These are phyloP conservation scores for Cataglyphis livida DNA, from an alignment of 2,888 invertebrate genomes.

Conservation along the genomic window DNA sequence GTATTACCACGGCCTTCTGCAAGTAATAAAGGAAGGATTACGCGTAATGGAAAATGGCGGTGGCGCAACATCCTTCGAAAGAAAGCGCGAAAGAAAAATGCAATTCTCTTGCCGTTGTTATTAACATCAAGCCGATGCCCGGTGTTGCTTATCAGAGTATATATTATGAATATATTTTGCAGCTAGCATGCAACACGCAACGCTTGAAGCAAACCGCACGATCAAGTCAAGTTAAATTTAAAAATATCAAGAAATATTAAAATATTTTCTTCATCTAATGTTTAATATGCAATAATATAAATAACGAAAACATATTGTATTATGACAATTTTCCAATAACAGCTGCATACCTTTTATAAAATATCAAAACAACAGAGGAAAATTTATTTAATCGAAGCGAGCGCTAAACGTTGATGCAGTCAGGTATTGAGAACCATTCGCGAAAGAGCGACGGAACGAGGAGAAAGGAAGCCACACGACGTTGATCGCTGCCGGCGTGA, in stretches of 20 bases:
- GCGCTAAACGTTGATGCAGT: constrained; percentile 31
- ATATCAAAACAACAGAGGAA: constrained; percentile 20
- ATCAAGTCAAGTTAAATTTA: neutral
- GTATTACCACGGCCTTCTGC: constrained; percentile 37
- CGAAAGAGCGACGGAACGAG: constrained; percentile 39
- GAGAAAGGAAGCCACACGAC: constrained; percentile 43
- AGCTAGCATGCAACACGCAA: neutral
- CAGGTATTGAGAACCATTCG: constrained; percentile 33
- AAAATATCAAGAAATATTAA: neutral
- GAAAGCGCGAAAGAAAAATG: constrained; percentile 38
- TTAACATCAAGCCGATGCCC: constrained; percentile 27
- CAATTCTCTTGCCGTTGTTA: constrained; percentile 41
- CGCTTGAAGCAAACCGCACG: neutral
- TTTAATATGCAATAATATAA: neutral
- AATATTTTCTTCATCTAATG: neutral
- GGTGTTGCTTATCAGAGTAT: constrained; percentile 11
- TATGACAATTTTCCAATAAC: neutral
- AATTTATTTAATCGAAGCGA: constrained; percentile 38
- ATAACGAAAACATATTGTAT: neutral
- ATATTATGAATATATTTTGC: constrained; percentile 17
- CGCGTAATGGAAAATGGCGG: constrained; percentile 46
- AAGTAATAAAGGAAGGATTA: constrained; percentile 51
- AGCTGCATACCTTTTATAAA: neutral
- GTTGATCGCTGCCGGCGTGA: constrained; percentile 59
- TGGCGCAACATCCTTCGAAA: constrained; percentile 37